phyloP scores from a whole-genome alignment of 2,797 vertebrate genomes.

The Anabas testudineus region DNA sequence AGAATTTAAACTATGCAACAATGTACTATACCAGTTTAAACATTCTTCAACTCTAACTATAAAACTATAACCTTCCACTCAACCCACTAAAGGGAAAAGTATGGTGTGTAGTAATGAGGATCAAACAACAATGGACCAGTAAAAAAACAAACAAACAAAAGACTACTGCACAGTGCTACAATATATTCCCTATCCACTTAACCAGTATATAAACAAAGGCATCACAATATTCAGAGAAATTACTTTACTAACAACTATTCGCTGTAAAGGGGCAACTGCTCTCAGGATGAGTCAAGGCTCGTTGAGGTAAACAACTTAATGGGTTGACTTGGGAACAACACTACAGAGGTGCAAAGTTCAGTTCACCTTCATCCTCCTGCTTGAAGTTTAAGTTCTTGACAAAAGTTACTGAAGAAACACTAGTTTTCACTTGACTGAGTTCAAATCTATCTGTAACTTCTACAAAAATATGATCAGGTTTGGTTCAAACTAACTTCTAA shows the following conservation, averaged over 20 bases:
- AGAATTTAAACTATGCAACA: too few species aligned
- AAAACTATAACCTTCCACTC: neutral
- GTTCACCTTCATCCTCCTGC: conserved; percentile 3
- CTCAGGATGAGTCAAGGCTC: conserved; percentile 6
- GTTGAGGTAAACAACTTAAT: conserved; percentile 43
- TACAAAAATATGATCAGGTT: neutral
- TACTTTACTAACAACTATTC: neutral
- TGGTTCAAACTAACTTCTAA: too few species aligned
- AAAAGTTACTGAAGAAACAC: neutral
- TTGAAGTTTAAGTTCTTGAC: conserved; percentile 13
- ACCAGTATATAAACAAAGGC: conserved; percentile 14
- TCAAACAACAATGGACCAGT: neutral
- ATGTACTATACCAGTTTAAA: too few species aligned
- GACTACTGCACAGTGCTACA: neutral
- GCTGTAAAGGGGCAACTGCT: neutral
- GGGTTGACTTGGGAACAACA: conserved; percentile 27
- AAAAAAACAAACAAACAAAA: neutral
- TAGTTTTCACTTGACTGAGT: neutral
- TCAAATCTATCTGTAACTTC: neutral
- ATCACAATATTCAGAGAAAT: neutral
- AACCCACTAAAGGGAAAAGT: conserved; percentile 2
- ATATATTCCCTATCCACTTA: conserved; percentile 26
- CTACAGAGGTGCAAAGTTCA: conserved; percentile 2
- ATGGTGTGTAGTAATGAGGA: conserved; percentile 2
- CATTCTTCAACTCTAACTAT: too few species aligned